phyloP scores from a whole-genome alignment of 2,113 vertebrate genomes.

The Sebastes schlegelii region DNA sequence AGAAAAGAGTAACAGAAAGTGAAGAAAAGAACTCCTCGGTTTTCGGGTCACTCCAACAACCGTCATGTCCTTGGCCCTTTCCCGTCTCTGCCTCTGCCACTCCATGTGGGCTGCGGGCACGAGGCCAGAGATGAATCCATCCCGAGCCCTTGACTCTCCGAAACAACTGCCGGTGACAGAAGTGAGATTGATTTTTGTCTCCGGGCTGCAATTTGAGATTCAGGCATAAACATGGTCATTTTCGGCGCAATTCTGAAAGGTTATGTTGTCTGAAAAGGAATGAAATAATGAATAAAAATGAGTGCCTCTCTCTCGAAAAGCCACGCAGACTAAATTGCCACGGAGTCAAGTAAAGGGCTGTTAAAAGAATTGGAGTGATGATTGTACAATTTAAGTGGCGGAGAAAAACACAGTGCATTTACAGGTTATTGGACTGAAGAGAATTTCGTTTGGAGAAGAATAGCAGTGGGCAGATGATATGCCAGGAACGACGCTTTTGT shows the following conservation, averaged over 20 bases:
- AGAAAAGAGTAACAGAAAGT: slow-evolving; percentile 8
- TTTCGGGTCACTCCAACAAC: slow-evolving; percentile 16
- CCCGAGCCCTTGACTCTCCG: slow-evolving; percentile 49
- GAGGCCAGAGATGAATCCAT: slow-evolving; percentile 52
- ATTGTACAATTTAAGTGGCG: slow-evolving; percentile 57
- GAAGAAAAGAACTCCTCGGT: background rate
- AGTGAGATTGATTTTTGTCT: slow-evolving; percentile 67
- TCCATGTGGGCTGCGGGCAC: background rate
- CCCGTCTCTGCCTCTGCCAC: slow-evolving; percentile 8
- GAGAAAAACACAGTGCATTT: slow-evolving; percentile 41
- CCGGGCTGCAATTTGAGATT: slow-evolving; percentile 59
- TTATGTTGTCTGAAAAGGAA: slow-evolving; percentile 51
- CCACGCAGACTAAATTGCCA: slow-evolving; percentile 45
- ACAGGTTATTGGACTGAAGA: slow-evolving; percentile 19
- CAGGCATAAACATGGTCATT: slow-evolving; percentile 69
- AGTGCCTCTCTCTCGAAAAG: slow-evolving; percentile 34
- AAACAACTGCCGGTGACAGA: slow-evolving; percentile 55
- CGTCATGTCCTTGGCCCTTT: slow-evolving; percentile 22
- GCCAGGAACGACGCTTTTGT: background rate
- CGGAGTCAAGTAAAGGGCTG: slow-evolving; percentile 40
- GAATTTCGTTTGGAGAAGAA: slow-evolving; percentile 10
- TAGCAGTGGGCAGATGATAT: slow-evolving; percentile 5
- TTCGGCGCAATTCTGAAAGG: slow-evolving; percentile 57
- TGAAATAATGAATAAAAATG: slow-evolving; percentile 64
- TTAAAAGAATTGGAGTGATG: slow-evolving; percentile 57